Evolutionary conservation across 2,888 invertebrate species (phyloP).

Genomic region (Sturmia bella): DNA sequence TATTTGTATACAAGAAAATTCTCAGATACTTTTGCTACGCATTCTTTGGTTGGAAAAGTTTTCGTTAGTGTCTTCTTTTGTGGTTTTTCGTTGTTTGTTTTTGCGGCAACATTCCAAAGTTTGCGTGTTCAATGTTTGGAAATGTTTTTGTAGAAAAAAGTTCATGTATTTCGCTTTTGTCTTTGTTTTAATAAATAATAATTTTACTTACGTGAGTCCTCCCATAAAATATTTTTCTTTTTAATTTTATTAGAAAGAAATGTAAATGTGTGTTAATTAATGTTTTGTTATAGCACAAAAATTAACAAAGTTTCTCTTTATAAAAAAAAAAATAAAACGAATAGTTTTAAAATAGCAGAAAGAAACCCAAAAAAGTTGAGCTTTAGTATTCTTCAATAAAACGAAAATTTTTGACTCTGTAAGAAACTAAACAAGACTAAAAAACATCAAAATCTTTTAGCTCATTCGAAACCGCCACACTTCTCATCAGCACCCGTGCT

Average conservation of each 20-base stretch:
- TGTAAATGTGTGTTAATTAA: slow-evolving; percentile 42
- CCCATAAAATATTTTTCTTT: neutral
- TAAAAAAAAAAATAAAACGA: no score
- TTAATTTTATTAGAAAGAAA: slow-evolving; percentile 14
- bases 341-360: no score
- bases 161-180: slow-evolving; percentile 2
- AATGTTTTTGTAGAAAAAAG: slow-evolving; percentile 47
- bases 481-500: no score
- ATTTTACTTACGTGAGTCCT: neutral
- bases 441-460: no score
- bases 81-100: neutral
- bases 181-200: neutral
- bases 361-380: no score
- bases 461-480: no score
- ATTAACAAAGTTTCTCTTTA: neutral
- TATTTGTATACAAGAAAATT: slow-evolving; percentile 22
- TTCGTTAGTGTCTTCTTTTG: slow-evolving; percentile 26
- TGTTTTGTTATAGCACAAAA: slow-evolving; percentile 1
- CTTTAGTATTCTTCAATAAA: no score
- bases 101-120: slow-evolving; percentile 62
- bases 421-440: no score
- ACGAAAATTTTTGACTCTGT: no score
- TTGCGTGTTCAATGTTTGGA: slow-evolving; percentile 57
- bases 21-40: slow-evolving; percentile 60
- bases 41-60: slow-evolving; percentile 59